Base-by-base conservation (phyloP, 1,140 invertebrate genomes). In the Varroa destructor region DNA sequence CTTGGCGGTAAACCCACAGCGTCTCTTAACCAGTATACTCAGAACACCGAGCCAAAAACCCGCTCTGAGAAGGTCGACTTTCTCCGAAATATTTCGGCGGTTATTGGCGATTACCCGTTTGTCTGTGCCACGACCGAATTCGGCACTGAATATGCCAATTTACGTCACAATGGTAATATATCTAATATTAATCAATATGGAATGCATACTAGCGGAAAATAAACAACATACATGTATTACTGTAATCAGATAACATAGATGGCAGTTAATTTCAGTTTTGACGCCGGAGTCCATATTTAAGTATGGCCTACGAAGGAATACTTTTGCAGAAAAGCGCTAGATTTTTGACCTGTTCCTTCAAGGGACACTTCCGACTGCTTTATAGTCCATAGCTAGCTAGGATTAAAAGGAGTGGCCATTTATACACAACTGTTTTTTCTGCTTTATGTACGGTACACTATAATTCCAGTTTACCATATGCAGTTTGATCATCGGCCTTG, bases 401-500 rank as follows among this genome's bases (percentile, higher is more conserved):
- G 25, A 25, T 25, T 25, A 25, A 25, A 25, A 25, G 25, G 25
- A 25, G 25, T 25, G 25, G 57, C 57, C 4, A 58, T 58, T 12
- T 12, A 12, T 56, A 12, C 25, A 5, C 57, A 36, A 58, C 12
- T 36, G 40, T 58, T 58, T 12, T 58, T 12, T 3, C 12, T 25
- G 25, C 25, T 25, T 25, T 25, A 25, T 42, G 57, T 58, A 6
- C 57, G 57, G 46, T 51, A 51, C 8, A 51, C 8, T 51, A 51
- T 51, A 8, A 51, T 67, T 67, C 12, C 61, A 67, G 61, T 67
- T 14, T 67, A 67, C 8, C 61, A 67, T 46, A 67, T 67, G 61
- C 61, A 67, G 40, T 67, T 43, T 37, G 61, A 67, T 8, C 61
- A 67, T 37, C 61, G 61, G 12, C 61, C 61, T 12, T 67, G 61